A percentile compares a stretch with the other conserved stretches of the same genome.
These are phyloP conservation scores for Heliconius congener DNA, from an alignment of 1,140 invertebrate species.

Conservation along the genomic window DNA sequence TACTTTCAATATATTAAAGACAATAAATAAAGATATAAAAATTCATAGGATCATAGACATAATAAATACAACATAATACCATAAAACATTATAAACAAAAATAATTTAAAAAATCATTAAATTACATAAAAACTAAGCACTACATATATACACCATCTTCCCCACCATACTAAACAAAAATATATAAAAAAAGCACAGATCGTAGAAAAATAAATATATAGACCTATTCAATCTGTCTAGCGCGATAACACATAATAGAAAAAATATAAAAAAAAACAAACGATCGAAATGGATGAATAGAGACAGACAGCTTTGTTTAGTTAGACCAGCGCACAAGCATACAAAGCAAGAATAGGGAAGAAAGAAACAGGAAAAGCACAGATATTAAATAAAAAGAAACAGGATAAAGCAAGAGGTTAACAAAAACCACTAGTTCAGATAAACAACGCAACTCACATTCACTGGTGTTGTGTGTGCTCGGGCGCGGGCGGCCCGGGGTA, in stretches of 20 bases:
- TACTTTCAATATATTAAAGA: neutral
- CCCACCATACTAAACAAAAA: neutral
- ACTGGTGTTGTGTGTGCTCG: conserved; percentile 47
- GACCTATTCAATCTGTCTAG: no score
- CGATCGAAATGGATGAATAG: no score
- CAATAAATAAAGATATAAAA: neutral
- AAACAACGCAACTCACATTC: conserved; percentile 22
- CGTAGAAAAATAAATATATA: no score
- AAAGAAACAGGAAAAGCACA: neutral
- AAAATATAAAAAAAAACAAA: no score
- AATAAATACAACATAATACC: neutral
- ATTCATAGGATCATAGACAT: neutral
- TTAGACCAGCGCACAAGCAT: no score
- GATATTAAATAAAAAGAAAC: neutral
- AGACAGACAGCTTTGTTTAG: no score
- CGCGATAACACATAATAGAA: no score
- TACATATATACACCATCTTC: neutral
- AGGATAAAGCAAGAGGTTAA: neutral
- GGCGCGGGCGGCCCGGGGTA: conserved; percentile 46
- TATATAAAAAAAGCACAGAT: no score
- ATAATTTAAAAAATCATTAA: neutral
- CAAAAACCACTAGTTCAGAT: neutral
- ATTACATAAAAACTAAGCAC: neutral
- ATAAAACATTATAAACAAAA: neutral
- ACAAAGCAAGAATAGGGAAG: no score